Conservation (phyloP, 2,888 invertebrate species). For the Podotricha telesiphe region DNA sequence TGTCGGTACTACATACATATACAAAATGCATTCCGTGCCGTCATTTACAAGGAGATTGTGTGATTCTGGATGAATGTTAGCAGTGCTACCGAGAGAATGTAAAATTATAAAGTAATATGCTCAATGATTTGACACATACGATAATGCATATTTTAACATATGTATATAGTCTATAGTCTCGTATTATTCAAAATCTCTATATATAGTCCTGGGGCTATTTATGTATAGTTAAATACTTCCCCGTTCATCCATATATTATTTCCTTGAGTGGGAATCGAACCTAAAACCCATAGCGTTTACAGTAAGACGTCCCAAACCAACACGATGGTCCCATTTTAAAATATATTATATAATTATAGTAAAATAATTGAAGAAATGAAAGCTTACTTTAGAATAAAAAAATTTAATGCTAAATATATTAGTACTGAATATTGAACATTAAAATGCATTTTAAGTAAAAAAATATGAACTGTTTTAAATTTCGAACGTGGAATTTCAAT, state of each 20-base stretch:
- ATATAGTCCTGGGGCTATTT: no score
- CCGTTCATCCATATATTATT: no score
- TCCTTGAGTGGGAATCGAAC: no score
- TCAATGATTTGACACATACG: background rate
- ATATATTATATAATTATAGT: no score
- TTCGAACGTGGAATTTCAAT: slow-evolving; percentile 22
- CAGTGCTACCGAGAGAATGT: slow-evolving; percentile 4
- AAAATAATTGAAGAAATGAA: no score
- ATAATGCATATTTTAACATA: slow-evolving; percentile 7
- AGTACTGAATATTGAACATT: background rate
- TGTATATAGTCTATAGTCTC: background rate
- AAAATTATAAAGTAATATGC: slow-evolving; percentile 10
- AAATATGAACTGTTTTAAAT: background rate
- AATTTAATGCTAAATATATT: no score
- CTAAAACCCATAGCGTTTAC: no score
- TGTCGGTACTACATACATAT: slow-evolving; percentile 12
- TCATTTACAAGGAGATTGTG: slow-evolving; percentile 23
- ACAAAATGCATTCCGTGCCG: slow-evolving; percentile 22
- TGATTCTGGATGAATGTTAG: slow-evolving; percentile 19
- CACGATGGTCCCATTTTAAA: no score
- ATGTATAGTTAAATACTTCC: no score
- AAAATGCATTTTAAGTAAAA: slow-evolving; percentile 22
- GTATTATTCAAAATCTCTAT: background rate
- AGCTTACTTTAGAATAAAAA: no score
- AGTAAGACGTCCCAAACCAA: no score